Evolutionary conservation across 2,797 vertebrate genomes (phyloP).

Genomic region (Hippoglossus hippoglossus): DNA sequence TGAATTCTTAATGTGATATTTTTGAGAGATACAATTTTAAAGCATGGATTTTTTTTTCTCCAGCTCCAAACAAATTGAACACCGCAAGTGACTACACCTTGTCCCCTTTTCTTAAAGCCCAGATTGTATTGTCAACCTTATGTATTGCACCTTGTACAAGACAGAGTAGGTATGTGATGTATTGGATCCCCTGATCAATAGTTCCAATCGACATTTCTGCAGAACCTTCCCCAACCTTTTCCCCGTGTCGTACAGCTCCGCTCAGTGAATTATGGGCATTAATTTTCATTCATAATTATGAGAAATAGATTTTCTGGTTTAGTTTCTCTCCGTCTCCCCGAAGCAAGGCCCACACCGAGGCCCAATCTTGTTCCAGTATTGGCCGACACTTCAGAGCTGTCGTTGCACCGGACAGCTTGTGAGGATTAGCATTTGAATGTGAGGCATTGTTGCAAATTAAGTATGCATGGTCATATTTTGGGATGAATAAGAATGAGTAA

Average conservation of each 20-base stretch:
- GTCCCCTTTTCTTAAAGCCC: constrained; percentile 17
- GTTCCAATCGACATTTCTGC: constrained; percentile 41
- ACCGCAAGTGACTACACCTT: constrained; percentile 23
- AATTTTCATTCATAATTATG: constrained; percentile 72
- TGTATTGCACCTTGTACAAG: constrained; percentile 37
- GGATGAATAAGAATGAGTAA: constrained; percentile 38
- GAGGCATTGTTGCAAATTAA: constrained; percentile 41
- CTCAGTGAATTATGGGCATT: constrained; percentile 65
- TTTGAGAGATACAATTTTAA: constrained; percentile 31
- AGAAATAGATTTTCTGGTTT: constrained; percentile 68
- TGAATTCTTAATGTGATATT: constrained; percentile 48
- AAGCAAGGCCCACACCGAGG: constrained; percentile 55
- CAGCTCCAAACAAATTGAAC: constrained; percentile 36
- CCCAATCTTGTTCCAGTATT: constrained; percentile 43
- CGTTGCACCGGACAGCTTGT: constrained; percentile 43
- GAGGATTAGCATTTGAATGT: constrained; percentile 59
- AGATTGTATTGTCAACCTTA: constrained; percentile 37
- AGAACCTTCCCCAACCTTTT: constrained; percentile 43
- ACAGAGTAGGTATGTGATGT: constrained; percentile 49
- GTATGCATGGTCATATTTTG: constrained; percentile 24
- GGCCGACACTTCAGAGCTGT: constrained; percentile 58
- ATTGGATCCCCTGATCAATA: constrained; percentile 59
- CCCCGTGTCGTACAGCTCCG: constrained; percentile 40
- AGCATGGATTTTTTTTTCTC: constrained; percentile 41
- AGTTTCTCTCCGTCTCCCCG: constrained; percentile 42